Conservation (phyloP, 2,888 invertebrate species). For the Tetanocera ferruginea region DNA sequence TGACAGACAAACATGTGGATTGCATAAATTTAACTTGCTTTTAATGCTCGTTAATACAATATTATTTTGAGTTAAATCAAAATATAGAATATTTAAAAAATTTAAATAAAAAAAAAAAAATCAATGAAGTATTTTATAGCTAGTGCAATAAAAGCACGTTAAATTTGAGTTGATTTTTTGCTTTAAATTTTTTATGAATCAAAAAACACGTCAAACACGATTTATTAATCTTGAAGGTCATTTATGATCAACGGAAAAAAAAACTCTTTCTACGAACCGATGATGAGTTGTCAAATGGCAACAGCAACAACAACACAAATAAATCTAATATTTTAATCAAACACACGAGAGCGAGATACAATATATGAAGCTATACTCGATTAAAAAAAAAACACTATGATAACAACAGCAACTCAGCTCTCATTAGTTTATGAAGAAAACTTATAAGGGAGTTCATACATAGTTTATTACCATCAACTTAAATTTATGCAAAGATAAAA, state of each 20-base stretch:
- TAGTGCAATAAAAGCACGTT: no score
- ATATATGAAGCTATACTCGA: not conserved
- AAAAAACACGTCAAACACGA: not conserved
- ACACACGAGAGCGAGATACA: no score
- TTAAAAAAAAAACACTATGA: not conserved
- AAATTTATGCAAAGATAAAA: conserved; percentile 27
- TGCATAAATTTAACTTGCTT: no score
- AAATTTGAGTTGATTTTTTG: no score
- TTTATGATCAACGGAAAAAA: not conserved
- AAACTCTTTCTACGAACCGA: not conserved
- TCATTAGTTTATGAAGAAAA: conserved; percentile 5
- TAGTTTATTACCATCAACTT: conserved; percentile 22
- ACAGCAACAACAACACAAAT: not conserved
- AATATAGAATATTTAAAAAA: no score
- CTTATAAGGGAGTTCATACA: conserved; percentile 14
- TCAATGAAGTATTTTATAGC: no score
- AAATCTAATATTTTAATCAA: not conserved
- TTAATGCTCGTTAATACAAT: no score
- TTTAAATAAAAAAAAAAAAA: no score
- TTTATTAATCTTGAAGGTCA: conserved; percentile 7
- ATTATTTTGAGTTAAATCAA: no score
- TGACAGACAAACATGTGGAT: no score
- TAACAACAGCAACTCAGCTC: not conserved
- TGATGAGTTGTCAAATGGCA: conserved; percentile 26
- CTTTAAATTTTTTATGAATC: no score